Evolutionary conservation across 1,140 invertebrate genomes (phyloP).

Genomic region (Calycopis cecrops): DNA sequence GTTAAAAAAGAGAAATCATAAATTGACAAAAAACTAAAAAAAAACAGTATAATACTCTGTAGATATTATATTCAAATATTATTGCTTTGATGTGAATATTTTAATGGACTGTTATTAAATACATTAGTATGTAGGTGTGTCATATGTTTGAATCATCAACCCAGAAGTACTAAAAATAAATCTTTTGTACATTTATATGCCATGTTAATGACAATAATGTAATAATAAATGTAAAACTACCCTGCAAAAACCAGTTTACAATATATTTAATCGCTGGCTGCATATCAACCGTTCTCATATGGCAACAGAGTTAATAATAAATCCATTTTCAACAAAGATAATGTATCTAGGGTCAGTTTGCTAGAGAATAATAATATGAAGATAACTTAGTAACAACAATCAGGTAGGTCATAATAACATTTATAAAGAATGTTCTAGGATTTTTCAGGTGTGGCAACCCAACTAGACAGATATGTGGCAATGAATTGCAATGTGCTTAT

Average conservation of each 20-base stretch:
- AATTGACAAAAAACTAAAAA: too few species aligned
- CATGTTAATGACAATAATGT: neutral
- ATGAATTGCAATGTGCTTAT: neutral
- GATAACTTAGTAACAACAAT: conserved; percentile 17
- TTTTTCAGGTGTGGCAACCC: conserved; percentile 13
- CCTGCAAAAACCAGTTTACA: too few species aligned
- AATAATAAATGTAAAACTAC: neutral
- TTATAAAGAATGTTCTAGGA: conserved; percentile 24
- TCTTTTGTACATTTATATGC: neutral
- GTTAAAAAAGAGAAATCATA: too few species aligned
- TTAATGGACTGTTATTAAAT: too few species aligned
- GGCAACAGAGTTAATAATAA: conserved; percentile 19
- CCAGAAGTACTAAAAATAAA: neutral
- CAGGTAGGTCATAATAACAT: conserved; percentile 32
- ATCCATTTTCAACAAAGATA: conserved; percentile 9
- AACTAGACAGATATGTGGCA: neutral
- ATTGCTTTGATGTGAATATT: too few species aligned
- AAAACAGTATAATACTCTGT: too few species aligned
- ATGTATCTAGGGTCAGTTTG: conserved; percentile 18
- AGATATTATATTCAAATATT: too few species aligned
- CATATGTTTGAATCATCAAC: neutral
- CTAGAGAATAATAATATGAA: conserved; percentile 14
- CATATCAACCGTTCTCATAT: conserved; percentile 15
- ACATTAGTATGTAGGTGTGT: conserved; percentile 3
- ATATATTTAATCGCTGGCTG: conserved; percentile 1